phyloP scores from a whole-genome alignment of 1,140 invertebrate species.

The Melanaphis sacchari region DNA sequence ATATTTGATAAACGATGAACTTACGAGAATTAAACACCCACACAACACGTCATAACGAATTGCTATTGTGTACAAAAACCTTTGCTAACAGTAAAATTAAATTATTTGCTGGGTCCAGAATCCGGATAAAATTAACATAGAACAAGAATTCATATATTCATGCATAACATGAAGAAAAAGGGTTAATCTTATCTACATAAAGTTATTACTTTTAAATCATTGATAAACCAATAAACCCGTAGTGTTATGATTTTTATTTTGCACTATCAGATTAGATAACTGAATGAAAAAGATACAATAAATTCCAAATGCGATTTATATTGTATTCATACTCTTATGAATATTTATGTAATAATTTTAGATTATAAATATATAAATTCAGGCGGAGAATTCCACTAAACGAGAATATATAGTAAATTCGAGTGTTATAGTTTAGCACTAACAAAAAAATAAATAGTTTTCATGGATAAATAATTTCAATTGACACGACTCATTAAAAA shows the following conservation, averaged over 20 bases:
- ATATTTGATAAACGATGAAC: not conserved
- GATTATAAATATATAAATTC: not conserved
- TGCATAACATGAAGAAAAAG: not conserved
- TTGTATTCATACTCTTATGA: not conserved
- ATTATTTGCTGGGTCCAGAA: not conserved
- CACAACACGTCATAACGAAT: not conserved
- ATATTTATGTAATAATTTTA: not conserved
- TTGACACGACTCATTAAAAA: not conserved
- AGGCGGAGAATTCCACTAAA: too few relatives aligned
- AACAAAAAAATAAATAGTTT: not conserved
- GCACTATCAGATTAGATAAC: constrained; percentile 3
- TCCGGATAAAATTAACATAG: not conserved
- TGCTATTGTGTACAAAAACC: not conserved
- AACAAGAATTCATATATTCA: not conserved
- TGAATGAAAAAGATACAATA: not conserved
- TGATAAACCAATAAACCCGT: not conserved
- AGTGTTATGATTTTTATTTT: not conserved
- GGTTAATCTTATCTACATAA: not conserved
- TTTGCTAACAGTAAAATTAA: not conserved
- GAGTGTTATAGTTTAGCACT: too few relatives aligned
- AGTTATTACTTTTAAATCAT: not conserved
- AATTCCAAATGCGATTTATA: not conserved
- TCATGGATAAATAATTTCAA: not conserved
- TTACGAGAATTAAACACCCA: not conserved
- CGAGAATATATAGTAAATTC: too few relatives aligned